phyloP scores from a whole-genome alignment of 2,797 vertebrate genomes.

The Phrynocephalus forsythii region DNA sequence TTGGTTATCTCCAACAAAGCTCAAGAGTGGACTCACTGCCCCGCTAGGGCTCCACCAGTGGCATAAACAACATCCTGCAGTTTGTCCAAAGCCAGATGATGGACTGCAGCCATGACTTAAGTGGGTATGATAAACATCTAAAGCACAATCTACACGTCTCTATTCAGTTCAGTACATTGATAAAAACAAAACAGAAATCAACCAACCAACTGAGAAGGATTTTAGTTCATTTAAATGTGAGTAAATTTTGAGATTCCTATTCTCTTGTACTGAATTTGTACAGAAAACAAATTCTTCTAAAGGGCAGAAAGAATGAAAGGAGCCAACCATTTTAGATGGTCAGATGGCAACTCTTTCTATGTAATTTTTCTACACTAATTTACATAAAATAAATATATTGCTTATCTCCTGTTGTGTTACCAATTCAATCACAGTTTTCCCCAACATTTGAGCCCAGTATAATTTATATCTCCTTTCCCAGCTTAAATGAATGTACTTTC shows the following conservation, averaged over 20 bases:
- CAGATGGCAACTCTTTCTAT: not conserved
- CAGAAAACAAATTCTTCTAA: not conserved
- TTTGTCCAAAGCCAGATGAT: not conserved
- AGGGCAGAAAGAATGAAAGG: not conserved
- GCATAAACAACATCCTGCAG: not conserved
- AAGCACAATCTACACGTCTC: not conserved
- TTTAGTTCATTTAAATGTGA: conserved; percentile 2
- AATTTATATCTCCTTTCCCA: too few species aligned
- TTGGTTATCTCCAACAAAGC: too few species aligned
- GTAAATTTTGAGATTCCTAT: not conserved
- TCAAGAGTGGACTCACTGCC: too few species aligned
- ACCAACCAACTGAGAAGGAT: not conserved
- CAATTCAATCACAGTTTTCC: too few species aligned
- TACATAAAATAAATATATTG: too few species aligned
- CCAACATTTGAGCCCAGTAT: too few species aligned
- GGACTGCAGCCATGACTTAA: not conserved
- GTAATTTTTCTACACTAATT: not conserved
- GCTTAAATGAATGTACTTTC: too few species aligned
- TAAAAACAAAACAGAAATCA: not conserved
- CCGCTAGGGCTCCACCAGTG: not conserved
- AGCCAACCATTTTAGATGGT: not conserved
- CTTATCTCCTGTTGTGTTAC: too few species aligned
- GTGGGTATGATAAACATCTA: not conserved
- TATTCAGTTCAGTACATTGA: not conserved
- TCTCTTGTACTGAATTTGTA: not conserved